These are phyloP conservation scores for Pungitius pungitius DNA, from an alignment of 2,113 vertebrate genomes.

Conservation along the genomic window DNA sequence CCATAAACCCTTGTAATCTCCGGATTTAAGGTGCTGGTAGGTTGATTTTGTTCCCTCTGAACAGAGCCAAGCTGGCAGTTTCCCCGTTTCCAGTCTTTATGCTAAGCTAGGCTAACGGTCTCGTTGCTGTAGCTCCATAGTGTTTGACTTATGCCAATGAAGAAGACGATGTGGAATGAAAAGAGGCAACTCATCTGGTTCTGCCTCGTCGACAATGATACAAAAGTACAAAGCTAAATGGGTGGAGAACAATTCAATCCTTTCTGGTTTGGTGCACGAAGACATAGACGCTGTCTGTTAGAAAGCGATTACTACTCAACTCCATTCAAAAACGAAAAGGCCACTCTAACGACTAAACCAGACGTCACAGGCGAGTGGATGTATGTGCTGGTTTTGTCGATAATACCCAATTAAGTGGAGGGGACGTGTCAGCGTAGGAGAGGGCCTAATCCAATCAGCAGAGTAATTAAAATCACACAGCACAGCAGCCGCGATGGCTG, in stretches of 20 bases:
- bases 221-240: background rate
- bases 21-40: no score
- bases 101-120: constrained; percentile 4
- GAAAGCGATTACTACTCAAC: constrained; percentile 34
- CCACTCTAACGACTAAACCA: constrained; percentile 46
- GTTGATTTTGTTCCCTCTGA: no score
- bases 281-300: constrained; percentile 3
- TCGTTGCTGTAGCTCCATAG: background rate
- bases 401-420: constrained; percentile 59
- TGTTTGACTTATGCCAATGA: background rate
- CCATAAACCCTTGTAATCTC: no score
- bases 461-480: constrained; percentile 72
- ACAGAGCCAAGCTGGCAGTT: background rate
- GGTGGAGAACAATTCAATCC: constrained; percentile 10
- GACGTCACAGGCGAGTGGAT: constrained; percentile 49
- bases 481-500: constrained; percentile 63
- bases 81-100: background rate
- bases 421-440: constrained; percentile 61
- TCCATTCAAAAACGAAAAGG: constrained; percentile 28
- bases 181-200: background rate
- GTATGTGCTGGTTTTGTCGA: constrained; percentile 55
- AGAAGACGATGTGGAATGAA: background rate
- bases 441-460: constrained; percentile 64
- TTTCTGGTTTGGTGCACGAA: background rate
- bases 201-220: background rate